Evolutionary conservation across 2,888 invertebrate genomes (phyloP).

Genomic region (Brenthis hecate): DNA sequence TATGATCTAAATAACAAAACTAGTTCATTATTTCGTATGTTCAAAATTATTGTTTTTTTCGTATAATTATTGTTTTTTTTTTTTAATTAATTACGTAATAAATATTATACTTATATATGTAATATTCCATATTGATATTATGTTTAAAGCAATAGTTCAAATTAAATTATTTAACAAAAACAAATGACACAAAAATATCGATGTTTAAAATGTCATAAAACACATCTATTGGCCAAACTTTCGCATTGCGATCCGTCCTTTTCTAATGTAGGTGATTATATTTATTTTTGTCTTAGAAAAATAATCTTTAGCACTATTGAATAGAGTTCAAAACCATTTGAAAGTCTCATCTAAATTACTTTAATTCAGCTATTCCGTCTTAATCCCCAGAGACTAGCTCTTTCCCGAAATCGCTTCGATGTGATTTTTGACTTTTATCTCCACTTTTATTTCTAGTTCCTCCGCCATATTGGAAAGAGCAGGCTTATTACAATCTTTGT

Average conservation of each 20-base stretch:
- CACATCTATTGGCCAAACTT: slow-evolving; percentile 8
- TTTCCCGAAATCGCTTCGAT: slow-evolving; percentile 47
- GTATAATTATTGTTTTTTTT: no score
- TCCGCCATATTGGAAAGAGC: slow-evolving; percentile 47
- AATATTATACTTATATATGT: no score
- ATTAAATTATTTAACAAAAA: no score
- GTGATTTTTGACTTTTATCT: slow-evolving; percentile 56
- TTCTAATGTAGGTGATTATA: slow-evolving; percentile 26
- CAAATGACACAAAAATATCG: no score
- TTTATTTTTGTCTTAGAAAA: slow-evolving; percentile 15
- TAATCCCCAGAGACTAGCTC: slow-evolving; percentile 50
- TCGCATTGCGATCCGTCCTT: slow-evolving; percentile 20
- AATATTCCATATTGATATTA: no score
- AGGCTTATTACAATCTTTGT: slow-evolving; percentile 51
- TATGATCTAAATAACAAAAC: no score
- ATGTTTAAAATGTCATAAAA: slow-evolving; percentile 9
- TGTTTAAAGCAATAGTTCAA: no score
- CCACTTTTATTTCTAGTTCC: slow-evolving; percentile 47
- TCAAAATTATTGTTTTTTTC: no score
- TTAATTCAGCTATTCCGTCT: slow-evolving; percentile 45
- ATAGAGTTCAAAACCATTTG: slow-evolving; percentile 40
- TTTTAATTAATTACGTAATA: no score
- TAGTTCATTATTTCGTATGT: no score
- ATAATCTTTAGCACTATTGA: background rate
- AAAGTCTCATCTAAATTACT: slow-evolving; percentile 39